Base-by-base conservation (phyloP, 2,113 vertebrate genomes). In the Onychorhynchus coronatus region DNA sequence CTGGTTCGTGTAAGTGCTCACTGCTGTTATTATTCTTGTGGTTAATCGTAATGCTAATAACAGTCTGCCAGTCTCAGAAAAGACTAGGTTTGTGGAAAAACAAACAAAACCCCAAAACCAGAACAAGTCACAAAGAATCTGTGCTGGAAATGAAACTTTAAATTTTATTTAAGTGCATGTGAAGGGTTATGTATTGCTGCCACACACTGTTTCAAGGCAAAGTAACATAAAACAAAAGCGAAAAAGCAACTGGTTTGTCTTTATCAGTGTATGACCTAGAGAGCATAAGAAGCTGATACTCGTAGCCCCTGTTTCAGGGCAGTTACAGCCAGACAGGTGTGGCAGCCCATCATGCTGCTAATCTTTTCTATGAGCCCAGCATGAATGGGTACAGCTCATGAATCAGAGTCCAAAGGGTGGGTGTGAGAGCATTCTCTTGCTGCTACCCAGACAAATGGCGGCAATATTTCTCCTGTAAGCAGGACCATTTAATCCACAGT, bases 381-480 rank as follows among this genome's bases (percentile, higher is more conserved):
- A 23, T 28, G 39, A 59, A 59, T 27, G 61, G 47, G n/a, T 19
- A 78, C 70, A 85, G 39, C 56, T 77, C 52, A 15, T 94, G 90
- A 92, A 81, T 89, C 87, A 91, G 53, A 84, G 85, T 91, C 90
- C 88, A 91, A 90, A 89, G 56, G 76, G 79, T 91, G 33, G 55
- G 70, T 81, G 19, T 8, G 35, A 65, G 63, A 87, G 33, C 49
- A 39, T 37, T 61, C 61, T 78, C 49, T 84, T 50, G 56, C 47
- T 86, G 61, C 44, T 81, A 44, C 39, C 22, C 16, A 18, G 11
- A 65, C 58, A 78, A 88, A 79, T 5, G 11, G 68, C 91, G 58
- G 71, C 9, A 14, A 53, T 21, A 27, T 21, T 79, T 72, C 55
- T 86, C 14, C 30, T 72, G 33, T 20, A 59, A 85, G 28, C 49